These are phyloP conservation scores for Eupithecia abbreviata DNA, from an alignment of 2,888 invertebrate species.

Conservation along the genomic window DNA sequence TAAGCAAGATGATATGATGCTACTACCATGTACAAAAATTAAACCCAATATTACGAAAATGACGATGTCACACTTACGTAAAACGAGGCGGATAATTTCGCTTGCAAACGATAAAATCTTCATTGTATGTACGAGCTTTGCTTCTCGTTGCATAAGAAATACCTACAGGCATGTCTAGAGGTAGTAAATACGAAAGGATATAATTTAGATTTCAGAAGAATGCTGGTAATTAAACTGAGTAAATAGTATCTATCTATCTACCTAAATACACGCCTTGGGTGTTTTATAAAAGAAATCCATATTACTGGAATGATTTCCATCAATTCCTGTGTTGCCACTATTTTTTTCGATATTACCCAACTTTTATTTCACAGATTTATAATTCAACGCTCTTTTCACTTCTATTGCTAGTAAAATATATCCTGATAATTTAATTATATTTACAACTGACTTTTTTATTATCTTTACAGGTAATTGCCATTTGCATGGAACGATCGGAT, in stretches of 20 bases:
- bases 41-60: slow-evolving; percentile 1
- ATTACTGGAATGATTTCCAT: not conserved
- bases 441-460: slow-evolving; percentile 42
- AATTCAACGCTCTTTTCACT: not conserved
- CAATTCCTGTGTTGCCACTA: not conserved
- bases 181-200: slow-evolving; percentile 2
- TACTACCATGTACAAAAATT: not conserved
- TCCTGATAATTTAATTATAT: not conserved
- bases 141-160: slow-evolving; percentile 26
- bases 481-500: slow-evolving; percentile 30
- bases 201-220: not conserved
- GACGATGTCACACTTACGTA: slow-evolving; percentile 31
- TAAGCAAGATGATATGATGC: not conserved
- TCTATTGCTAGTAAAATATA: not conserved
- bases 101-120: slow-evolving; percentile 33
- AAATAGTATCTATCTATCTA: not conserved
- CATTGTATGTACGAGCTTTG: slow-evolving; percentile 22
- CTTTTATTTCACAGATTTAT: not conserved
- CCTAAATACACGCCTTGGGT: not conserved
- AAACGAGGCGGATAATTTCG: slow-evolving; percentile 22
- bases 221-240: not conserved
- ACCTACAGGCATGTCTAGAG: not conserved
- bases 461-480: slow-evolving; percentile 58
- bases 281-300: not conserved
- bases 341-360: not conserved